Evolutionary conservation across 1,140 invertebrate species (phyloP).

Genomic region (Nebria ingens): DNA sequence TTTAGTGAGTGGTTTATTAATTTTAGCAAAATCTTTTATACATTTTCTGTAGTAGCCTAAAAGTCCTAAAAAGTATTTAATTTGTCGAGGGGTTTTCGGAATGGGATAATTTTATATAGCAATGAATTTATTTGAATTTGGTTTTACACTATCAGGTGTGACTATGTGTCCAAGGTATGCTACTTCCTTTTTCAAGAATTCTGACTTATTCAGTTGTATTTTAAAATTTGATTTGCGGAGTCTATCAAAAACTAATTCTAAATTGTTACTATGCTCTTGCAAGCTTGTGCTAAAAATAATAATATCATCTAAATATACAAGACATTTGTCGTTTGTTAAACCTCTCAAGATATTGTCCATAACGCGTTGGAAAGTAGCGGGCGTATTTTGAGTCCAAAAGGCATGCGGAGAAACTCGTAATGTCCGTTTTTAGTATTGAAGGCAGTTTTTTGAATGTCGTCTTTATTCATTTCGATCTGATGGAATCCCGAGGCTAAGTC

Average conservation of each 20-base stretch:
- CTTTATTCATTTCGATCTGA: constrained; percentile 16
- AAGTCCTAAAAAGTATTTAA: constrained; percentile 18
- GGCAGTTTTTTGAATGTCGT: constrained; percentile 16
- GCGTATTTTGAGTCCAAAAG: constrained; percentile 17
- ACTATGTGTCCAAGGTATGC: too few species aligned
- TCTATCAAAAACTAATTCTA: constrained; percentile 14
- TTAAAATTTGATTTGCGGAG: constrained; percentile 18
- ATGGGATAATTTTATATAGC: constrained; percentile 19
- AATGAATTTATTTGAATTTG: constrained; percentile 19
- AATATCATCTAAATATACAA: constrained; percentile 26
- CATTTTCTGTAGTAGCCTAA: constrained; percentile 17
- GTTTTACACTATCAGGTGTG: constrained; percentile 16
- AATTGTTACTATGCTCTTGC: too few species aligned
- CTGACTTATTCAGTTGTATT: constrained; percentile 24
- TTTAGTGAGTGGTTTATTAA: constrained; percentile 17
- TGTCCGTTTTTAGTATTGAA: constrained; percentile 19
- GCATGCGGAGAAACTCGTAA: constrained; percentile 21
- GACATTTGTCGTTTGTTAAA: constrained; percentile 16
- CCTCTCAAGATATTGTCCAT: constrained; percentile 21
- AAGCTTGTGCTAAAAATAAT: too few species aligned
- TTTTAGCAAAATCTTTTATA: constrained; percentile 16
- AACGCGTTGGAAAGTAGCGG: constrained; percentile 16
- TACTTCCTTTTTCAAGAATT: constrained; percentile 27
- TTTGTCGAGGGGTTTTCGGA: constrained; percentile 20
- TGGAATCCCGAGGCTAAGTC: constrained; percentile 28